A percentile compares a stretch with the other conserved stretches of the same genome.
Evolutionary conservation across 2,888 invertebrate species (phyloP).

Genomic region (Folsomia candida): DNA sequence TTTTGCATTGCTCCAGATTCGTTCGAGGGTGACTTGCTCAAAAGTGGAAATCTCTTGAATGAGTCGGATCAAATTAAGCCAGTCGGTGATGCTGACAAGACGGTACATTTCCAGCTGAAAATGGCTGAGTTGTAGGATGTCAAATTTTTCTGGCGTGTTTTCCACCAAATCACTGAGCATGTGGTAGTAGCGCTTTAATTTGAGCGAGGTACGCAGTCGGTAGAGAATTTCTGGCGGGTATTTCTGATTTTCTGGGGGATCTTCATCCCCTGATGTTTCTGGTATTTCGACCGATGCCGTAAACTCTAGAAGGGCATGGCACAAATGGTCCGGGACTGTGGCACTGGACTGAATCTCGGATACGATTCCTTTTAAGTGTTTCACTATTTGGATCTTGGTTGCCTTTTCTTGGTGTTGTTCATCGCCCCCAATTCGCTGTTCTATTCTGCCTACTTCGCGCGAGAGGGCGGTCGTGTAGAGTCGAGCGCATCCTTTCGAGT

Average conservation of each 20-base stretch:
- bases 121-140: neutral
- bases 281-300: neutral
- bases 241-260: neutral
- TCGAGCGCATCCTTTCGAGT: neutral
- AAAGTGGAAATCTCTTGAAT: neutral
- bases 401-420: neutral
- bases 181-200: neutral
- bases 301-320: neutral
- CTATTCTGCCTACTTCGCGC: no score
- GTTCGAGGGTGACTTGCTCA: neutral
- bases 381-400: neutral
- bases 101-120: neutral
- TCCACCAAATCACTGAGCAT: neutral
- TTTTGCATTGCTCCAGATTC: constrained; percentile 3
- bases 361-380: neutral
- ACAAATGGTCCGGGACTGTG: neutral
- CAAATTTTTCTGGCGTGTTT: neutral
- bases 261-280: neutral
- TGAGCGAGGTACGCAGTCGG: neutral
- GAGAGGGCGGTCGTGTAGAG: neutral
- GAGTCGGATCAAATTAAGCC: neutral
- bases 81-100: neutral
- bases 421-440: neutral
- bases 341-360: neutral
- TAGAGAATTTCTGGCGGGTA: neutral